Base-by-base conservation (phyloP, 2,797 vertebrate species). In the Anas bernieri region DNA sequence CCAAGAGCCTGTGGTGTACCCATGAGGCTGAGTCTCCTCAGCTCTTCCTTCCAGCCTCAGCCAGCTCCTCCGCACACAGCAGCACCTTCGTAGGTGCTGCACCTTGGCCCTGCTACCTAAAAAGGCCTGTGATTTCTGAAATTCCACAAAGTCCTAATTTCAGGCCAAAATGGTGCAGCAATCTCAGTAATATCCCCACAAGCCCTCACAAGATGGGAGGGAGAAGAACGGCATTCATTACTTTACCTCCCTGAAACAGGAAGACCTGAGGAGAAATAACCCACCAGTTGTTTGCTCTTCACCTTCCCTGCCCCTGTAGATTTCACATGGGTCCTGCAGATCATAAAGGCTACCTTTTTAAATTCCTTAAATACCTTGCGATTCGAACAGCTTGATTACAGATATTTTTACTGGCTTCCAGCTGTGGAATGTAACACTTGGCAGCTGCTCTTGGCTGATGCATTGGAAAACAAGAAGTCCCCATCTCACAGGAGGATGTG, bases 361-460 rank as follows among this genome's bases (percentile, higher is more conserved):
- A 91, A 73, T 86, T 88, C 76, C 58, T 83, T 92, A 88, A 94
- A 85, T 87, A 75, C n/a, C 56, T 93, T 75, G 50, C 78, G 31
- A 81, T 87, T 90, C 4, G 2, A 94, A 87, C 59, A 96, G 82
- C 82, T 95, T 90, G 89, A 94, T 46, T 72, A 72, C 3, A 70
- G 72, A 77, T 45, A 62, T 54, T 85, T 93, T 88, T 74, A 83
- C 67, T 92, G 90, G 59, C 48, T 94, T 94, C 86, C 94, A 96
- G 89, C 82, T 95, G 94, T 92, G 86, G 77, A 89, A 78, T 66
- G 2, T 79, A 90, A 68, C 61, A 83, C 69, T 73, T 96, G 76
- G 86, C 95, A 95, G 80, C 77, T 96, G 76, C 26, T 92, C 54
- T 93, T 93, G 80, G 55, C 62, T 93, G 18, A 62, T 2, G 1